Base-by-base conservation (phyloP, 2,888 invertebrate species). In the Chrysomela aeneicollis region DNA sequence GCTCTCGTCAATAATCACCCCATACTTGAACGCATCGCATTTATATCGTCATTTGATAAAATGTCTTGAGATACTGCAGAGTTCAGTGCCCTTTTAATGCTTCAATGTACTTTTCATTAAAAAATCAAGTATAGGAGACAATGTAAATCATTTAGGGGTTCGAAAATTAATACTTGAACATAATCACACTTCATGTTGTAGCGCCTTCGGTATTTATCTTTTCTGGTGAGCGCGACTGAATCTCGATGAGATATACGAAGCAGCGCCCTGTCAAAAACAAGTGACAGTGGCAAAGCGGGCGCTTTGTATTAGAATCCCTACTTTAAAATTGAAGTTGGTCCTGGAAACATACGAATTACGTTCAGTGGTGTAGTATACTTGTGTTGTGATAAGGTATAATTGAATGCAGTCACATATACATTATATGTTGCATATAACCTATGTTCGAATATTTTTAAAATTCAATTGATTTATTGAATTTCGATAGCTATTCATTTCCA, bases 201-300 rank as follows among this genome's bases (percentile, higher is more conserved):
- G 63, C 63, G 66, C 67, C 63, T 67, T 62, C 61, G 62, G 64
- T 59, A 67, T 69, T 69, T 64, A 69, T 70, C 64, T 68, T 68
- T 61, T 49, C 64, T 57, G 62, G 62, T 70, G 64, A 66, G 61
- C 61, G 66, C 59, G 66, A 69, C 66, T 69, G 67, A 69, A 69
- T 68, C 69, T 65, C 64, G 70, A 72, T 70, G 73, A 74, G 73
- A 73, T 73, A 73, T 73, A 74, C 70, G 74, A 73, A 74, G 71
- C 73, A 69, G 69, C 66, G 59, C 68, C 67, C 74, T 73, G 73
- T 74, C 73, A 73, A 66, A 69, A 73, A 72, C 74, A 74, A 74
- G 73, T 74, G 74, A 74, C 71, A 71, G 69, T 69, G 68, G 70
- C 65, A 69, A 66, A 66, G 69, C 68, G 69, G 70, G 73, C 61